phyloP scores from a whole-genome alignment of 2,888 invertebrate genomes.

The Clunio marinus region DNA sequence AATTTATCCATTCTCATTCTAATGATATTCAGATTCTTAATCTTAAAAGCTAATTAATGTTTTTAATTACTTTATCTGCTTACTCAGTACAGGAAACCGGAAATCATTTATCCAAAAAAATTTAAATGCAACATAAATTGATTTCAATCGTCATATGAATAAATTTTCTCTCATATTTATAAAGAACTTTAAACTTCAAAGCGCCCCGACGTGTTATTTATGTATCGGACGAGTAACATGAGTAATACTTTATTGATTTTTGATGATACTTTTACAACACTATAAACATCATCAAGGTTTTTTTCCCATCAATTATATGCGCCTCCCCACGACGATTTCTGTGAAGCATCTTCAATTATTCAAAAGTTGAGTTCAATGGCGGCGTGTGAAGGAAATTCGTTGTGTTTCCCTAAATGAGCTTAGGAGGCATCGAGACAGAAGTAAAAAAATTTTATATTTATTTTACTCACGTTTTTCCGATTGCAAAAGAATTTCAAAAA shows the following conservation, averaged over 20 bases:
- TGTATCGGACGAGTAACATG: neutral
- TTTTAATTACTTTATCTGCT: too few species aligned
- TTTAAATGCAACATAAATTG: too few species aligned
- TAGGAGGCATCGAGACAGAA: neutral
- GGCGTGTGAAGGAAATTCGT: neutral
- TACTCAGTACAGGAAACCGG: too few species aligned
- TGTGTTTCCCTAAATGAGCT: neutral
- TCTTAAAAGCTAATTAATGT: too few species aligned
- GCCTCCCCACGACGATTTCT: neutral
- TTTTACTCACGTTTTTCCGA: neutral
- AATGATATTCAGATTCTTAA: too few species aligned
- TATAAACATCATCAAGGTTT: conserved; percentile 6
- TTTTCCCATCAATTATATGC: neutral
- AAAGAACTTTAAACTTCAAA: too few species aligned
- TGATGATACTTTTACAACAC: neutral
- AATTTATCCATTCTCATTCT: too few species aligned
- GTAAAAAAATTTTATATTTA: neutral
- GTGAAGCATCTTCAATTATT: conserved; percentile 14
- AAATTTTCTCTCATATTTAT: too few species aligned
- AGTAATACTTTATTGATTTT: conserved; percentile 9
- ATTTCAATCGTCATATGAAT: too few species aligned
- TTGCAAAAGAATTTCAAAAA: conserved; percentile 1
- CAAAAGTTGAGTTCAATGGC: neutral
- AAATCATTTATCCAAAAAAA: too few species aligned
- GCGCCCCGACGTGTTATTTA: too few species aligned